Percentiles rank a stretch among this genome's conserved stretches.
phyloP scores from a whole-genome alignment of 1,140 invertebrate genomes.

The Gryllus bimaculatus region DNA sequence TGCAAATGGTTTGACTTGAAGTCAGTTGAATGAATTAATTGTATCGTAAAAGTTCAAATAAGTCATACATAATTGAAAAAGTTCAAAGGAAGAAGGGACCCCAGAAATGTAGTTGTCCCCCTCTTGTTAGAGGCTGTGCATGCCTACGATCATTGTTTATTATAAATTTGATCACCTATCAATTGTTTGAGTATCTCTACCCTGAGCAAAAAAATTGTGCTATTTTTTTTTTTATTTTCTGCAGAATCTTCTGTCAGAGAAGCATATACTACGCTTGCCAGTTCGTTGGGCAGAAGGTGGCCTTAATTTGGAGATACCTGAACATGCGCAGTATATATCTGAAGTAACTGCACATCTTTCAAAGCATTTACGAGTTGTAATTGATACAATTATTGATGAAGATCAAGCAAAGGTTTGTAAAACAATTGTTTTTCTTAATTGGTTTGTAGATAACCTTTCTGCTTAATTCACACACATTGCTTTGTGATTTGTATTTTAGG shows the following conservation, averaged over 20 bases:
- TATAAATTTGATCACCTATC: slow-evolving; percentile 8
- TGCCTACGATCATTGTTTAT: neutral
- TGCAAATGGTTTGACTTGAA: no score
- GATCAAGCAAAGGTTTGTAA: slow-evolving; percentile 31
- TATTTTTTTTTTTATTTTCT: slow-evolving; percentile 22
- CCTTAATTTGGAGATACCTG: slow-evolving; percentile 38
- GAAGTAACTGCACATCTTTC: slow-evolving; percentile 44
- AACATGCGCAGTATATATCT: slow-evolving; percentile 51
- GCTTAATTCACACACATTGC: neutral
- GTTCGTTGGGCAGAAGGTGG: slow-evolving; percentile 46
- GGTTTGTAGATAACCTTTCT: neutral
- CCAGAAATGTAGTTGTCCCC: no score
- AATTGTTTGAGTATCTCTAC: neutral
- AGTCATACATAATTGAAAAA: no score
- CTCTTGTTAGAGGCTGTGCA: neutral
- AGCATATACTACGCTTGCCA: slow-evolving; percentile 49
- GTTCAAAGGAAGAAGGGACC: no score
- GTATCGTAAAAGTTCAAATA: no score
- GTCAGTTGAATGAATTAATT: no score
- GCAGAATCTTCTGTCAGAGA: slow-evolving; percentile 47
- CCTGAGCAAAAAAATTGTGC: neutral
- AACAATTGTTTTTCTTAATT: neutral
- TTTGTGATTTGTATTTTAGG: slow-evolving; percentile 21
- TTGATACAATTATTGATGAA: slow-evolving; percentile 51
- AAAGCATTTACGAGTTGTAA: slow-evolving; percentile 39